phyloP scores from a whole-genome alignment of 2,113 vertebrate species.

The Eurystomus gularis region DNA sequence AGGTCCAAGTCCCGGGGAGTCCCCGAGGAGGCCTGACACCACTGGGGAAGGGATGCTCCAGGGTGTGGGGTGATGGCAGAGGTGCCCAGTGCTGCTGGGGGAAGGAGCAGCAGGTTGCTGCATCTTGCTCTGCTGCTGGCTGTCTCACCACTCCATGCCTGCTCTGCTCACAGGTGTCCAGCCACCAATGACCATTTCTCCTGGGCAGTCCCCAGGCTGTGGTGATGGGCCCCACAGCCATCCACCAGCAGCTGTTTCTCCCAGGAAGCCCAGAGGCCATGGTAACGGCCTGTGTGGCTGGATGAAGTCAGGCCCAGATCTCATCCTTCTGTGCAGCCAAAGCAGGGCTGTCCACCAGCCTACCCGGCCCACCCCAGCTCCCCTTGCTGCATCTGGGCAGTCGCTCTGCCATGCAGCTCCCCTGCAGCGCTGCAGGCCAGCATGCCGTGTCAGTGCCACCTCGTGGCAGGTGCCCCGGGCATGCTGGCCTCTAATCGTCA shows the following conservation, averaged over 20 bases:
- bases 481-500: not conserved
- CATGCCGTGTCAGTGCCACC: not conserved
- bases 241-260: too few species aligned
- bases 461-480: not conserved
- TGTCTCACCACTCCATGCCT: not conserved
- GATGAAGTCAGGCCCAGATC: not conserved
- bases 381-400: not conserved
- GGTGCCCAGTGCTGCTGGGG: not conserved
- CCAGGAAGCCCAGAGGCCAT: not conserved
- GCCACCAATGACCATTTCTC: not conserved
- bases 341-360: not conserved
- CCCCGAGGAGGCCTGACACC: not conserved
- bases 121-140: not conserved
- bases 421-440: fast-evolving
- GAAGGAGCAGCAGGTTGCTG: not conserved
- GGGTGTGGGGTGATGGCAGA: fast-evolving
- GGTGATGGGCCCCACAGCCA: not conserved
- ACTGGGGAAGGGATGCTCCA: not conserved
- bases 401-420: not conserved
- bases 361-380: not conserved
- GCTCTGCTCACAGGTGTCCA: not conserved
- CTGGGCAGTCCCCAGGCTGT: not conserved
- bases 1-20: not conserved
- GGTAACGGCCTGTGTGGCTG: fast-evolving
- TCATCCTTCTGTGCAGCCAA: not conserved